Percentiles rank a stretch among this genome's conserved stretches.
Conservation (phyloP, 2,113 vertebrate species). For the Scolopax mira region DNA sequence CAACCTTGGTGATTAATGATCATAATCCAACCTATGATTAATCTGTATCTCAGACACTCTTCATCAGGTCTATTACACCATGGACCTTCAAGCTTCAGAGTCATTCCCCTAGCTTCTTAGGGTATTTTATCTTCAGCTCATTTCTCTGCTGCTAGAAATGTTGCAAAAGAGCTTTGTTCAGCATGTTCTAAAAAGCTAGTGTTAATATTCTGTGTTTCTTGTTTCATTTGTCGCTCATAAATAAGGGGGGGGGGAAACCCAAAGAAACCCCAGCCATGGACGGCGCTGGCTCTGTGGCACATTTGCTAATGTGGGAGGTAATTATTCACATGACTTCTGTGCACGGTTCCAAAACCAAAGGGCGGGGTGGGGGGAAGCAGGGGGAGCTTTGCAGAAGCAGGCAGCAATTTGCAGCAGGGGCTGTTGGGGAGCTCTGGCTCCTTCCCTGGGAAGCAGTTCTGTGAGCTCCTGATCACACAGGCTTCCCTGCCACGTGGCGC, state of each 20-base stretch:
- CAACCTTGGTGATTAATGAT: too few relatives aligned
- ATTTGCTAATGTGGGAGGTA: neutral
- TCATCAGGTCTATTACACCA: neutral
- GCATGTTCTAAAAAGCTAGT: neutral
- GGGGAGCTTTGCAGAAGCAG: neutral
- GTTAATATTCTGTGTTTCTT: neutral
- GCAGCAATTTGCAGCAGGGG: neutral
- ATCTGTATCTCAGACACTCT: neutral
- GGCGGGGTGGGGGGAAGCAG: neutral
- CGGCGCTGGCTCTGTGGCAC: neutral
- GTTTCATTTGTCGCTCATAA: neutral
- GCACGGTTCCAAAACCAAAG: neutral
- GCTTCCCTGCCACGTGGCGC: rapidly evolving
- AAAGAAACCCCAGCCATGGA: neutral
- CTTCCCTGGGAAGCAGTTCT: neutral
- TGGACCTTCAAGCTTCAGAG: neutral
- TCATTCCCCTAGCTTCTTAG: neutral
- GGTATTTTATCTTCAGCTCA: neutral
- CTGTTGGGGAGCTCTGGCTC: neutral
- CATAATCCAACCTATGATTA: too few relatives aligned
- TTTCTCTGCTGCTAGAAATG: neutral
- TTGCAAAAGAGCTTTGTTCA: neutral
- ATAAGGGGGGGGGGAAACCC: neutral
- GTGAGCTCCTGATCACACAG: neutral
- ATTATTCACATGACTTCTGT: neutral